Evolutionary conservation across 2,888 invertebrate genomes (phyloP).

Genomic region (Mamestra brassicae): DNA sequence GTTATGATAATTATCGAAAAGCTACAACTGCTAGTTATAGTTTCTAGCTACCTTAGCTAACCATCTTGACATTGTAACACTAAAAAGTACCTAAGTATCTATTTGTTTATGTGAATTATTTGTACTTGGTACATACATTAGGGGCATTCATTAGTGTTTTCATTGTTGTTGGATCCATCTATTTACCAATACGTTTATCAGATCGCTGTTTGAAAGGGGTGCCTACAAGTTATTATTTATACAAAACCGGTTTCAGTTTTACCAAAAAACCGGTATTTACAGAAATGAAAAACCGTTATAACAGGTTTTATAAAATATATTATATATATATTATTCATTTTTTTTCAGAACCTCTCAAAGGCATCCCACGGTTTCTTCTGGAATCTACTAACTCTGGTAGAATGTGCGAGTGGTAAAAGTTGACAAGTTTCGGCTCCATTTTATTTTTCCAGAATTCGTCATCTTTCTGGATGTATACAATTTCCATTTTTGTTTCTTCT

Average conservation of each 20-base stretch:
- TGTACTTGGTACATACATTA: neutral
- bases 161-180: neutral
- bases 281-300: neutral
- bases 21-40: neutral
- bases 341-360: constrained; percentile 5
- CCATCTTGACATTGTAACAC: too few species aligned
- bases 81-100: too few species aligned
- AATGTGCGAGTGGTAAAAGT: neutral
- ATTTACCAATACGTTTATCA: neutral
- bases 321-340: neutral
- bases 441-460: constrained; percentile 6
- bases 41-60: neutral
- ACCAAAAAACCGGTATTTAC: neutral
- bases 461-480: constrained; percentile 3
- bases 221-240: too few species aligned
- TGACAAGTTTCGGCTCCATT: constrained; percentile 1
- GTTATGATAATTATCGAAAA: constrained; percentile 1
- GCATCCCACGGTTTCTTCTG: neutral
- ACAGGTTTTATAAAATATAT: neutral
- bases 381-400: neutral
- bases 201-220: neutral
- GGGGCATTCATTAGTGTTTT: neutral
- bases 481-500: neutral
- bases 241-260: too few species aligned
- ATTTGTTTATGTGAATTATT: neutral